Conservation (phyloP, 2,797 vertebrate genomes). For the Pelobates cultripes region DNA sequence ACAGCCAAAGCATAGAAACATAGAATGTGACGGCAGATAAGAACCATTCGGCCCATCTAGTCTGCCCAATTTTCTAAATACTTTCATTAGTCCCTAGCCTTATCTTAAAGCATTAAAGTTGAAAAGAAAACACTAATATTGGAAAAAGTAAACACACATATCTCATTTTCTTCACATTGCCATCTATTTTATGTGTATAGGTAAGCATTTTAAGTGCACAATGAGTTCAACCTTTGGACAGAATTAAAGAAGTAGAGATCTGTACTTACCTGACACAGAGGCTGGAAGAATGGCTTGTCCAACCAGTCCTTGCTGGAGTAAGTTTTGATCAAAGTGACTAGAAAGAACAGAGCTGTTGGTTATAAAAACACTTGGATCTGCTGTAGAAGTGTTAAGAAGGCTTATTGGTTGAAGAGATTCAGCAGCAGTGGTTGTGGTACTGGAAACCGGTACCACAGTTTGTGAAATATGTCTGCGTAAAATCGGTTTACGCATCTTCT, state of each 20-base stretch:
- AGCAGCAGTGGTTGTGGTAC: slow-evolving; percentile 49
- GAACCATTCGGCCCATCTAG: too few species aligned
- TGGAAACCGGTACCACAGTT: background rate
- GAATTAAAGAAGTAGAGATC: background rate
- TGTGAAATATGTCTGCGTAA: slow-evolving; percentile 56
- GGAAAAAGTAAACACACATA: too few species aligned
- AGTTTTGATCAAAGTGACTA: slow-evolving; percentile 87
- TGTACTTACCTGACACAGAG: slow-evolving; percentile 88
- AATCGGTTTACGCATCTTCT: slow-evolving; percentile 77
- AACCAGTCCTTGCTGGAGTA: slow-evolving; percentile 89
- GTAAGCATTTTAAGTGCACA: too few species aligned
- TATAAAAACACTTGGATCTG: slow-evolving; percentile 89
- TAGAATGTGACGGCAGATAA: too few species aligned
- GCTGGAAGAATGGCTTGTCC: slow-evolving; percentile 94
- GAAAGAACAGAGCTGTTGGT: slow-evolving; percentile 87
- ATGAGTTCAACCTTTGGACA: too few species aligned
- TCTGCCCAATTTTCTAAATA: too few species aligned
- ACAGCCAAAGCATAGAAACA: too few species aligned
- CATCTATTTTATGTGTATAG: too few species aligned
- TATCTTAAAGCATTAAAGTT: too few species aligned
- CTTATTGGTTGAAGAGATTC: slow-evolving; percentile 79
- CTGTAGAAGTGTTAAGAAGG: slow-evolving; percentile 75
- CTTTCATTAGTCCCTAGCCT: too few species aligned
- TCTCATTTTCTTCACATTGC: too few species aligned
- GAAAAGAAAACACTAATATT: too few species aligned